These are phyloP conservation scores for Chrysotoxum bicinctum DNA, from an alignment of 2,888 invertebrate genomes.

Conservation along the genomic window DNA sequence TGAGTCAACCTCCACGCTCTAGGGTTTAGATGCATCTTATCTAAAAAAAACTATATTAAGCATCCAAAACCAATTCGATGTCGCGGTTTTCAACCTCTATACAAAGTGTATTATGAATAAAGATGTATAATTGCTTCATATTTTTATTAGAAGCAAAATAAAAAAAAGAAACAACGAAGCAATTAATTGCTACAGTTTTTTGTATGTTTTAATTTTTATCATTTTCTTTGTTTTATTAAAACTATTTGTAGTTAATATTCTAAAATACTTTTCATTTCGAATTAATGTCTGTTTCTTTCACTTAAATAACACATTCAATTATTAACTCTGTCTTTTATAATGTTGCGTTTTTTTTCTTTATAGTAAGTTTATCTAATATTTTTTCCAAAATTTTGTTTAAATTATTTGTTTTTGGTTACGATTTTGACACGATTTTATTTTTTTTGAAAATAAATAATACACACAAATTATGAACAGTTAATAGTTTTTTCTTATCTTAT, in stretches of 20 bases:
- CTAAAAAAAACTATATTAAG: too few species aligned
- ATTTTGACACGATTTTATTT: conserved; percentile 37
- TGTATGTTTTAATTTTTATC: conserved; percentile 10
- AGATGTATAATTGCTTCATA: too few species aligned
- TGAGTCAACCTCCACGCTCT: too few species aligned
- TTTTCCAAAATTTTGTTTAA: conserved; percentile 31
- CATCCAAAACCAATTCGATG: too few species aligned
- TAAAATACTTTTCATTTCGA: conserved; percentile 61
- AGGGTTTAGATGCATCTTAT: too few species aligned
- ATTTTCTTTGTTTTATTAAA: conserved; percentile 44
- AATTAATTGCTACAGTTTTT: conserved; percentile 26
- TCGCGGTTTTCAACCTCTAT: too few species aligned
- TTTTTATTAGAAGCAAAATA: neutral
- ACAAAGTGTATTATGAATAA: too few species aligned
- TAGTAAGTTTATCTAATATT: conserved; percentile 37
- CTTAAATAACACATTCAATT: conserved; percentile 26
- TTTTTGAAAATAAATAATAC: conserved; percentile 48
- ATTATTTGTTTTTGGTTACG: conserved; percentile 15
- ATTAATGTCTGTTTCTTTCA: conserved; percentile 29
- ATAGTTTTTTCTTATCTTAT: conserved; percentile 10
- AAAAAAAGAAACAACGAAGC: neutral
- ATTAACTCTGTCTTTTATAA: conserved; percentile 50
- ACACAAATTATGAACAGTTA: conserved; percentile 32
- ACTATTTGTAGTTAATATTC: conserved; percentile 51
- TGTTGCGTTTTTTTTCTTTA: conserved; percentile 20